A percentile compares a stretch with the other conserved stretches of the same genome.
Conservation (phyloP, 2,113 vertebrate genomes). For the Merops nubicus region DNA sequence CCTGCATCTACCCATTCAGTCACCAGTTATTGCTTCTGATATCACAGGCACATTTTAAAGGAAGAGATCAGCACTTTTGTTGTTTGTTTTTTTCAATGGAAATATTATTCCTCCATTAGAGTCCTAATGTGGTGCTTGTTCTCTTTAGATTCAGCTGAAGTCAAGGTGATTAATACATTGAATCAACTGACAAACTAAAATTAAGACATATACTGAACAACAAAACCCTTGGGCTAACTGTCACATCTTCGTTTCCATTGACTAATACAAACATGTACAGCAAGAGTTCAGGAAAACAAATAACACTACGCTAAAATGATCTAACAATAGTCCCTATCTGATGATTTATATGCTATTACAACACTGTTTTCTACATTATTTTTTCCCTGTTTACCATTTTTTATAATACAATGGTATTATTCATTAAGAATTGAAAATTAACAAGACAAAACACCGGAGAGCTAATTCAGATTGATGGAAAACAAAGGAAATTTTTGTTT, state of each 20-base stretch:
- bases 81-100: background rate
- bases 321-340: background rate
- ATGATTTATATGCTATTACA: background rate
- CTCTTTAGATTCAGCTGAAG: background rate
- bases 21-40: background rate
- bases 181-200: background rate
- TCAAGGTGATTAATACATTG: background rate
- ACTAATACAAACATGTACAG: background rate
- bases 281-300: background rate
- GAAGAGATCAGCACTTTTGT: background rate
- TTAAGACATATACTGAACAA: background rate
- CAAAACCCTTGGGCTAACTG: background rate
- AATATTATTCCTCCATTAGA: background rate
- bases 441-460: background rate
- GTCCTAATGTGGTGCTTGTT: background rate
- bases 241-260: background rate
- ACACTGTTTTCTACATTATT: background rate
- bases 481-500: background rate
- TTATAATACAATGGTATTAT: background rate
- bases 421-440: constrained; percentile 9
- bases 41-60: background rate
- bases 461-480: background rate
- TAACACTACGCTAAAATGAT: background rate
- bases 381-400: background rate
- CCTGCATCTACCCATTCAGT: too few relatives aligned